Evolutionary conservation across 2,797 vertebrate genomes (phyloP).

Genomic region (Cynopterus sphinx): DNA sequence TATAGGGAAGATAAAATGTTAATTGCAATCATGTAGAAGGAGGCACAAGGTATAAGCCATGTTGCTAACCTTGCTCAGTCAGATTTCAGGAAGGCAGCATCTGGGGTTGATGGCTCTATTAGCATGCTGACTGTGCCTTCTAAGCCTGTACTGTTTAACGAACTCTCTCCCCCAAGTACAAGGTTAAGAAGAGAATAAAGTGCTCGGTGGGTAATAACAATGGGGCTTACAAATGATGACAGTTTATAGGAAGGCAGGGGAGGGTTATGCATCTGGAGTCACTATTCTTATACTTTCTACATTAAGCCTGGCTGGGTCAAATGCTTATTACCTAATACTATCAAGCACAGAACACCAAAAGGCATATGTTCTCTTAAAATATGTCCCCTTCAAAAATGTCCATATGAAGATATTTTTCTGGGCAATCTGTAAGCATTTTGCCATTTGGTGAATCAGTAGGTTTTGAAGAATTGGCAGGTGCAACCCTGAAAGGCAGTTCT

Average conservation of each 20-base stretch:
- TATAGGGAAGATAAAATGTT: constrained; percentile 73
- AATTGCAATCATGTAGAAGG: constrained; percentile 70
- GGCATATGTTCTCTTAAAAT: constrained; percentile 44
- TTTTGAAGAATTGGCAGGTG: not conserved
- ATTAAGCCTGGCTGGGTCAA: not conserved
- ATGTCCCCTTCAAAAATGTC: not conserved
- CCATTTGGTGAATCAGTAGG: not conserved
- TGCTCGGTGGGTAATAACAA: not conserved
- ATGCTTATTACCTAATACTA: constrained; percentile 24
- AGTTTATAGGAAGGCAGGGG: not conserved
- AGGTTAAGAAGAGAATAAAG: not conserved
- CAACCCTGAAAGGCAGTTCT: not conserved
- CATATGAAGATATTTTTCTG: not conserved
- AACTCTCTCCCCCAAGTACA: not conserved
- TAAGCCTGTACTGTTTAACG: not conserved
- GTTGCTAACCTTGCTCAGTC: not conserved
- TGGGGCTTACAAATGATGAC: not conserved
- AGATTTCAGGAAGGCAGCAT: not conserved
- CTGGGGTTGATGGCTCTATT: not conserved
- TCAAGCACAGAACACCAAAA: constrained; percentile 11
- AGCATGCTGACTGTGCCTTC: constrained; percentile 9
- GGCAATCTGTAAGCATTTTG: not conserved
- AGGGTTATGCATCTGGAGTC: rapidly evolving
- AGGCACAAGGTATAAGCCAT: not conserved
- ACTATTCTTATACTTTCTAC: not conserved